Base-by-base conservation (phyloP, 2,113 vertebrate genomes). In the Ceyx margarethae region DNA sequence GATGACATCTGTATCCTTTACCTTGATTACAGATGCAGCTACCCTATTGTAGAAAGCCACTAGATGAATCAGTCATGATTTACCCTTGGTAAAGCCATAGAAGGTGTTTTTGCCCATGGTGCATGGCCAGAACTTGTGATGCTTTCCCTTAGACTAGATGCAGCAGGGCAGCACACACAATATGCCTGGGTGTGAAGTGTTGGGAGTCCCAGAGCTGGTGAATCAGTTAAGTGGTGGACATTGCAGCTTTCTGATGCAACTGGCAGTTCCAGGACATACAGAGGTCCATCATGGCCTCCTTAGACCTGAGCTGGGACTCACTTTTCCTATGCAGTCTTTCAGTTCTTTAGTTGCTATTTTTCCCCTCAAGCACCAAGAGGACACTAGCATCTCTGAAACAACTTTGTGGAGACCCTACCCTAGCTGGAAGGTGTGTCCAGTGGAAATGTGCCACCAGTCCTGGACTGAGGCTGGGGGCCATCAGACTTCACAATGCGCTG, bases 171-270 rank as follows among this genome's bases (percentile, higher is more conserved):
- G 56, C 43, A 54, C 0, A 1, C 10, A 4, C 0, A 4, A 20
- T 65, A 20, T 65, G 48, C 45, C 56, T 31, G 26, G 10, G 11
- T 12, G 4, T 43, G 33, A 42, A 5, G 19, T 31, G 29, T 16
- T 20, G 28, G 46, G 28, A 18, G 17, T 45, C 35, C 35, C 35
- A 56, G 57, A 56, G n/a, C 14, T 84, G 31, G 7, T 56, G 10
- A 28, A 60, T 29, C 3, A 1, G 7, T 53, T 54, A 78, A 8
- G 15, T 1, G 4, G 60, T 11, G 22, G 54, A 46, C 0, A 0
- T 15, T 51, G 43, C 43, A 76, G 18, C 37, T 75, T 87, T 16
- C n/a, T 90, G 15, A 15, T 57, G n/a, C 26, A 66, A 14, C 51
- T 33, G 26, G 11, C 33, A 58, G 25, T 29, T 50, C 13, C 42